A percentile compares a stretch with the other conserved stretches of the same genome.
These are phyloP conservation scores for Anthopleura sola DNA, from an alignment of 64 coral and sea anemone genomes.

Conservation along the genomic window DNA sequence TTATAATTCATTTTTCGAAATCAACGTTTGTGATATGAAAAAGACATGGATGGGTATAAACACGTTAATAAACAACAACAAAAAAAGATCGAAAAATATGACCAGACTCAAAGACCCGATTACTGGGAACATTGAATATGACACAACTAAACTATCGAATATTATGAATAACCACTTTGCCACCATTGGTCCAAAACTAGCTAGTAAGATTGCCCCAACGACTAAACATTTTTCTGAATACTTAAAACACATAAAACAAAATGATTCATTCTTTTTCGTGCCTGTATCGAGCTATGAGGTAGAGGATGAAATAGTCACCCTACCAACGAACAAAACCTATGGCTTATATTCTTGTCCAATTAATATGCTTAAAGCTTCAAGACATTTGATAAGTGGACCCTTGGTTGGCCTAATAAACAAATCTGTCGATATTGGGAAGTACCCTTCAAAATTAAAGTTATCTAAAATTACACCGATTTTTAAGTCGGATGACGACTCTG, in stretches of 20 bases:
- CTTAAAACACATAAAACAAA: too few species aligned
- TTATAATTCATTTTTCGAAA: slow-evolving; percentile 27
- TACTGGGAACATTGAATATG: background rate
- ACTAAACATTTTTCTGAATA: too few species aligned
- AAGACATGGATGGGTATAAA: slow-evolving; percentile 59
- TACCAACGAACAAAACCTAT: slow-evolving; percentile 28
- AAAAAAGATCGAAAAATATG: background rate
- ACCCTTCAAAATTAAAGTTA: slow-evolving; percentile 16
- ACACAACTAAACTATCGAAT: slow-evolving; percentile 22
- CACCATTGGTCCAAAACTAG: slow-evolving; percentile 7
- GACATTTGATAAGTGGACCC: background rate
- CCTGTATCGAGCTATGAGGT: background rate
- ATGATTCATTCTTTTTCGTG: background rate
- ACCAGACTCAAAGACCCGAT: background rate
- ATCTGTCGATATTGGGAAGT: background rate
- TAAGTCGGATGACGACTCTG: slow-evolving; percentile 22
- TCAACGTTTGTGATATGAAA: slow-evolving; percentile 45
- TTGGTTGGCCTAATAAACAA: background rate
- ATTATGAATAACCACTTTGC: slow-evolving; percentile 38
- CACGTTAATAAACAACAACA: slow-evolving; percentile 1
- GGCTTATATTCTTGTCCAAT: slow-evolving; percentile 37
- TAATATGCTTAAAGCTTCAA: slow-evolving; percentile 4
- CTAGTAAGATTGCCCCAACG: too few species aligned
- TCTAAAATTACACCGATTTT: slow-evolving; percentile 32
- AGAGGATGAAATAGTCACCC: too few species aligned